A percentile compares a stretch with the other conserved stretches of the same genome.
Conservation (phyloP, 2,888 invertebrate genomes). For the Pollenia amentaria region DNA sequence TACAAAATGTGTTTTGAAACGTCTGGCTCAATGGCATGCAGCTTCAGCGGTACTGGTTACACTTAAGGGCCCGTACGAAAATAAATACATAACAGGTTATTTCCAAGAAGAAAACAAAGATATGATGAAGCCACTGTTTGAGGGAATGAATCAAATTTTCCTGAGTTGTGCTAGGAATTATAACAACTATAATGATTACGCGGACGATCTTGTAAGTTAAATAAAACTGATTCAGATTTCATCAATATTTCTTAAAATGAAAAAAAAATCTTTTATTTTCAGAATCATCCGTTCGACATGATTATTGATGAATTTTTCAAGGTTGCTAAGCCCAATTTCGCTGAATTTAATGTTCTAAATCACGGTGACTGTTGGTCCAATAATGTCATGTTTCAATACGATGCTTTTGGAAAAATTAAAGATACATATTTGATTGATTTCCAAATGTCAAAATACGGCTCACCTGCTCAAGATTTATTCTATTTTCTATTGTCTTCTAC, state of each 20-base stretch:
- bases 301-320: conserved; percentile 70
- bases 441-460: conserved; percentile 78
- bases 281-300: conserved; percentile 7
- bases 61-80: conserved; percentile 74
- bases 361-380: conserved; percentile 80
- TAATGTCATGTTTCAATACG: conserved; percentile 80
- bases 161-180: conserved; percentile 60
- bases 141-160: conserved; percentile 44
- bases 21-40: conserved; percentile 80
- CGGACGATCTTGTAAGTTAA: conserved; percentile 75
- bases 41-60: conserved; percentile 76
- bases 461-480: conserved; percentile 78
- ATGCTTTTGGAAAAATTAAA: conserved; percentile 75
- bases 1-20: conserved; percentile 76
- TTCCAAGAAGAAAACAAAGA: conserved; percentile 57
- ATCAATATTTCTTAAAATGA: not conserved
- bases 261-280: not conserved
- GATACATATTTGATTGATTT: conserved; percentile 79
- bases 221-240: not conserved
- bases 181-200: conserved; percentile 65
- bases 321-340: conserved; percentile 62
- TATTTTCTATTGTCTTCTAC: conserved; percentile 80
- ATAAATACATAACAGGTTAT: conserved; percentile 45
- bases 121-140: conserved; percentile 43
- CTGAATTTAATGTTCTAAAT: conserved; percentile 79